Percentiles rank a stretch among this genome's conserved stretches.
phyloP scores from a whole-genome alignment of 2,113 vertebrate species.

The Leptosomus discolor region DNA sequence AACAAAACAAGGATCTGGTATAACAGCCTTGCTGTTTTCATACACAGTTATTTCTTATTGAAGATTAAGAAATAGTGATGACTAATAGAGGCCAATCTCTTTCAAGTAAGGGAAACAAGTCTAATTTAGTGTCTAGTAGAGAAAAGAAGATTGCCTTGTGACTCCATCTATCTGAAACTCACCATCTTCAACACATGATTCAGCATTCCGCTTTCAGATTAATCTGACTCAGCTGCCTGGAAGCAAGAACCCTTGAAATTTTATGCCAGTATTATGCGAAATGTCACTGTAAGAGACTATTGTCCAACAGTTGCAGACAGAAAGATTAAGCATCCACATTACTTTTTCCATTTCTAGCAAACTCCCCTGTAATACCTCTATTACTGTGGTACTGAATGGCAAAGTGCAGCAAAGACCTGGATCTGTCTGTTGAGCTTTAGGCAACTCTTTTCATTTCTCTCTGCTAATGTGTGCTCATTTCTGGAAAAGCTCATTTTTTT shows the following conservation, averaged over 20 bases:
- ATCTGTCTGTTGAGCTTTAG: neutral
- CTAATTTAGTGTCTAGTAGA: neutral
- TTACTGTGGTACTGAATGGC: neutral
- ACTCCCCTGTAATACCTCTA: neutral
- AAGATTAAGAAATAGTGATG: neutral
- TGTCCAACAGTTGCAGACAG: neutral
- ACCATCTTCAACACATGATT: neutral
- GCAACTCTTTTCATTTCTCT: neutral
- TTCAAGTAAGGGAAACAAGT: neutral
- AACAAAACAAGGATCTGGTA: neutral
- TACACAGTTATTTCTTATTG: accelerated
- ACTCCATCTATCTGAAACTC: neutral
- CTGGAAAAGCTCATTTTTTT: neutral
- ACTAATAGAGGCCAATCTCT: neutral
- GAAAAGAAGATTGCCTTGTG: neutral
- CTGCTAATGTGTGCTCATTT: neutral
- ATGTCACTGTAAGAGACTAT: neutral
- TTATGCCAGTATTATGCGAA: neutral
- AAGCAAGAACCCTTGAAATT: neutral
- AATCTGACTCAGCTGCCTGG: slow-evolving; percentile 16
- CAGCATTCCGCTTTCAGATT: neutral
- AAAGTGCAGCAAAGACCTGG: neutral
- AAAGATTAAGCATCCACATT: neutral
- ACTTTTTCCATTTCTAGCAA: neutral
- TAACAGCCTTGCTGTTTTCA: neutral